Evolutionary conservation across 2,113 vertebrate genomes (phyloP).

Genomic region (sheep (Ovis aries)): DNA sequence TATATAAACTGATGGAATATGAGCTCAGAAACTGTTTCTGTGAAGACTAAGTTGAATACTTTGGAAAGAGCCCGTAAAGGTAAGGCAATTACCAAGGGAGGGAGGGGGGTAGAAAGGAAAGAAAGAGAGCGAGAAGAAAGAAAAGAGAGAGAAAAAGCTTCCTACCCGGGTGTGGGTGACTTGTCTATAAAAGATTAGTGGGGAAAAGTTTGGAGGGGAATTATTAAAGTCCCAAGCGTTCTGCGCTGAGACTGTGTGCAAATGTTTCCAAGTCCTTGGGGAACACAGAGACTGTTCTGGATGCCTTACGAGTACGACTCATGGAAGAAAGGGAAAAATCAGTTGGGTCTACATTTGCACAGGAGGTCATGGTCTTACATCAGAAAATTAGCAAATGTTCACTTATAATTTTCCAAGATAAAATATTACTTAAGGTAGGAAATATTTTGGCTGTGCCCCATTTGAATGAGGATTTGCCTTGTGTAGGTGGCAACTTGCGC

Average conservation of each 20-base stretch:
- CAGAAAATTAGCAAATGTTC: not conserved
- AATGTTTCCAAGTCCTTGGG: not conserved
- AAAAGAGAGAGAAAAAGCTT: not conserved
- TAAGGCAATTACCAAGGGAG: not conserved
- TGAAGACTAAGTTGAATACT: slow-evolving; percentile 3
- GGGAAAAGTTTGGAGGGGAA: no score
- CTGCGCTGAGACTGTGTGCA: not conserved
- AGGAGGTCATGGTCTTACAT: not conserved
- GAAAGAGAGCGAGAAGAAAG: not conserved
- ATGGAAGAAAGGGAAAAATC: not conserved
- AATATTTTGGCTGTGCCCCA: not conserved
- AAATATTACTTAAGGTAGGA: not conserved
- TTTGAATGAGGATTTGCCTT: not conserved
- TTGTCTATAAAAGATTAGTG: not conserved
- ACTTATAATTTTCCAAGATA: not conserved
- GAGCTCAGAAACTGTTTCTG: not conserved
- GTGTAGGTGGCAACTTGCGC: not conserved
- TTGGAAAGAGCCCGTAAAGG: not conserved
- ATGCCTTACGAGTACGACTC: not conserved
- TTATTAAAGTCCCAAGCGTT: not conserved
- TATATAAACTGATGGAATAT: not conserved
- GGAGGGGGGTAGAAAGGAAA: not conserved
- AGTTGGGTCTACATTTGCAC: not conserved
- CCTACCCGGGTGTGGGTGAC: not conserved
- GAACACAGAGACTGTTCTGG: not conserved